phyloP scores from a whole-genome alignment of 2,888 invertebrate genomes.

The Drosophila kuntzei region DNA sequence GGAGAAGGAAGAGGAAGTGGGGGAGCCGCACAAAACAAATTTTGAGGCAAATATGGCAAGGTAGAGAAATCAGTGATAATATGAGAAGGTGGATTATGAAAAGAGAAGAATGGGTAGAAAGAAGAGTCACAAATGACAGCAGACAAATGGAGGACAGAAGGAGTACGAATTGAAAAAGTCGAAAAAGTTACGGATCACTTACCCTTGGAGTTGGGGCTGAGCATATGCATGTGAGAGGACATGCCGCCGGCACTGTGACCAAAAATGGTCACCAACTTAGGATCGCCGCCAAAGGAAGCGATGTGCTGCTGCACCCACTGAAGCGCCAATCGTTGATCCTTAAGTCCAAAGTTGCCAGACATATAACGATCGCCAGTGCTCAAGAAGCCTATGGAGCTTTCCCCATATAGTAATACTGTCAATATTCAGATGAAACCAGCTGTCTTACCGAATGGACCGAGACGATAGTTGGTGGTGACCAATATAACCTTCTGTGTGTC shows the following conservation, averaged over 20 bases:
- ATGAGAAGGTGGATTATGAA: no score
- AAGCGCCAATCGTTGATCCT: slow-evolving; percentile 86
- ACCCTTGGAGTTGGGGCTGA: slow-evolving; percentile 85
- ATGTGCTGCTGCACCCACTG: slow-evolving; percentile 86
- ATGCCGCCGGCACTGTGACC: slow-evolving; percentile 86
- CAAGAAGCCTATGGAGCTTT: slow-evolving; percentile 81
- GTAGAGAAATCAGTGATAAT: no score
- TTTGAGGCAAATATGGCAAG: no score
- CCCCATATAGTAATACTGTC: not conserved
- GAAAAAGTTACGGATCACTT: not conserved
- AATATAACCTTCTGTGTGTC: slow-evolving; percentile 84
- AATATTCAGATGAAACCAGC: not conserved
- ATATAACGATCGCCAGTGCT: slow-evolving; percentile 85
- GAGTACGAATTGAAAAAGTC: not conserved
- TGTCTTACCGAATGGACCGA: slow-evolving; percentile 76
- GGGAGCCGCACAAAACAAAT: no score
- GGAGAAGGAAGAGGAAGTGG: no score
- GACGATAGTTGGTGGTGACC: slow-evolving; percentile 84
- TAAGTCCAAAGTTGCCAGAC: slow-evolving; percentile 86
- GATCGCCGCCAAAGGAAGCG: slow-evolving; percentile 85
- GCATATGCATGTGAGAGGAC: slow-evolving; percentile 85
- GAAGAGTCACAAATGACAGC: no score
- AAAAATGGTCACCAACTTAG: slow-evolving; percentile 84
- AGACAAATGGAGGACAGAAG: not conserved
- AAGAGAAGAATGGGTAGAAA: no score